Evolutionary conservation across 1,140 invertebrate species (phyloP).

Genomic region (Nasonia vitripennis): DNA sequence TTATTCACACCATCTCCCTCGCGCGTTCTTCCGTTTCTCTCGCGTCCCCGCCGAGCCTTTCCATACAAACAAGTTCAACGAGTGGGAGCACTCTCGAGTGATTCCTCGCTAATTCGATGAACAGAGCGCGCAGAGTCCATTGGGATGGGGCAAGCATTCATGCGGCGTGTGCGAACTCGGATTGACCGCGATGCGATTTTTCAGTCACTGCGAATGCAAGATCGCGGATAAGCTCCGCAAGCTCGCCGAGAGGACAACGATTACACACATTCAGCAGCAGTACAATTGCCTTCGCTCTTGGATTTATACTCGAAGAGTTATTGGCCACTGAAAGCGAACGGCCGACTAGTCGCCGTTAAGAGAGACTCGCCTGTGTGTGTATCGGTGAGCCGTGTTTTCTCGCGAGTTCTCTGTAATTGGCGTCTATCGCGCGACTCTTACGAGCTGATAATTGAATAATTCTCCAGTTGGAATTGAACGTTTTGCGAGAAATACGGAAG

Average conservation of each 20-base stretch:
- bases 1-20: too few relatives aligned
- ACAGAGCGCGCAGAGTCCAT: too few relatives aligned
- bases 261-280: not conserved
- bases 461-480: not conserved
- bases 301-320: slow-evolving; percentile 31
- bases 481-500: too few relatives aligned
- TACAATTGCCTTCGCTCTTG: not conserved
- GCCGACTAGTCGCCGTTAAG: not conserved
- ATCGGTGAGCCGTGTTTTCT: not conserved
- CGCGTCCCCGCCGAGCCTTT: not conserved
- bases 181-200: not conserved
- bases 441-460: slow-evolving; percentile 25
- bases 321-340: slow-evolving; percentile 34
- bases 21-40: too few relatives aligned
- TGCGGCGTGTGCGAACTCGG: too few relatives aligned
- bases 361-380: too few relatives aligned
- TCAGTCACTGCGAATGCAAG: too few relatives aligned
- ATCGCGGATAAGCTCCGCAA: too few relatives aligned
- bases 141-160: too few relatives aligned
- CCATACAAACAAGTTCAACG: not conserved
- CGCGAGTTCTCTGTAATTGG: not conserved
- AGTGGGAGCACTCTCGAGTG: not conserved
- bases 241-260: too few relatives aligned
- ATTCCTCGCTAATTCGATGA: not conserved
- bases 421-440: not conserved